Conservation (phyloP, 2,797 vertebrate species). For the Scolopax rusticola region DNA sequence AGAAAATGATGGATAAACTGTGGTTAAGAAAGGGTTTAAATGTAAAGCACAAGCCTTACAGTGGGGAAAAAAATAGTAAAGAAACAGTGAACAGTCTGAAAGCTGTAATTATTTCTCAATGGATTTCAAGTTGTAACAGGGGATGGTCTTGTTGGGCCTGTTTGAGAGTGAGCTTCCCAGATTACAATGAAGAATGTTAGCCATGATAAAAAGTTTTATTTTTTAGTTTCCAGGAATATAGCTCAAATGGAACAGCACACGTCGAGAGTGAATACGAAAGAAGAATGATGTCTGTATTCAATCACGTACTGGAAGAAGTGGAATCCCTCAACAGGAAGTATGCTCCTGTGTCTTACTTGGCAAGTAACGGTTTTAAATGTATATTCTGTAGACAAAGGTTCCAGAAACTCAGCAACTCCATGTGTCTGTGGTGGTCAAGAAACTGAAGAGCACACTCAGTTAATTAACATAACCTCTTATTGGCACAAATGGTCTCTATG, state of each 20-base stretch:
- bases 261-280: slow-evolving; percentile 95
- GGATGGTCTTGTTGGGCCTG: background rate
- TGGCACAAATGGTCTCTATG: background rate
- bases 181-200: background rate
- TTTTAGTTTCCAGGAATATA: slow-evolving; percentile 93
- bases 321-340: slow-evolving; percentile 94
- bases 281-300: slow-evolving; percentile 94
- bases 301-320: slow-evolving; percentile 92
- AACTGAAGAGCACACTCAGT: background rate
- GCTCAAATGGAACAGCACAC: slow-evolving; percentile 84
- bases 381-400: background rate
- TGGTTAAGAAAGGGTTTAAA: background rate
- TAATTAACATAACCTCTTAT: background rate
- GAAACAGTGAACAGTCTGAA: background rate
- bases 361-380: slow-evolving; percentile 67
- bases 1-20: background rate
- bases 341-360: slow-evolving; percentile 95
- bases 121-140: background rate
- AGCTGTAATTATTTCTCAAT: background rate
- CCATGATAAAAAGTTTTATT: background rate
- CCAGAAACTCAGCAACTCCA: background rate
- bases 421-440: background rate
- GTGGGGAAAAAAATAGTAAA: background rate
- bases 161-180: background rate
- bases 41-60: background rate